Evolutionary conservation across 2,797 vertebrate species (phyloP).

Genomic region (Columba guinea): DNA sequence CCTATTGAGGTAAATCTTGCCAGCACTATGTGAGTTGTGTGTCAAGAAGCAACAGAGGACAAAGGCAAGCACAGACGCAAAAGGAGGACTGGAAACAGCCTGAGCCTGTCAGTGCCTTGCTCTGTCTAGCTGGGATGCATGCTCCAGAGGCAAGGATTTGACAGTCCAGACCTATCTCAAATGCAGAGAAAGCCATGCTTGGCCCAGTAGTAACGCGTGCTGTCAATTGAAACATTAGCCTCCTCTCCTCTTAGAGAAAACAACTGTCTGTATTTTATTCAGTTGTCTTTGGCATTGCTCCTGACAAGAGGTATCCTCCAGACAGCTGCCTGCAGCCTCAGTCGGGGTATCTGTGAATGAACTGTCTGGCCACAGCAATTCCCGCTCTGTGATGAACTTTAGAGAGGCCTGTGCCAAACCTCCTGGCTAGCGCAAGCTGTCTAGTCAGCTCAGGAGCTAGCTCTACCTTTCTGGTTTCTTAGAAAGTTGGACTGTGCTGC

Average conservation of each 20-base stretch:
- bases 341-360: not conserved
- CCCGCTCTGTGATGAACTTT: constrained; percentile 21
- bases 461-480: not conserved
- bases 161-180: constrained; percentile 20
- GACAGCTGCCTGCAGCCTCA: constrained; percentile 14
- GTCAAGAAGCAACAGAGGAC: not conserved
- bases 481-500: not conserved
- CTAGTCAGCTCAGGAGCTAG: not conserved
- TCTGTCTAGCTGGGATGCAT: not conserved
- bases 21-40: not conserved
- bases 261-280: not conserved
- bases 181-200: not conserved
- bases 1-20: not conserved
- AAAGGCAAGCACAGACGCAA: not conserved
- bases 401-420: constrained; percentile 8
- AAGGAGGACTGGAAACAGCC: constrained; percentile 9
- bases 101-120: constrained; percentile 19
- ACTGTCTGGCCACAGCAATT: constrained; percentile 5
- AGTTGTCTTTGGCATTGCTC: not conserved
- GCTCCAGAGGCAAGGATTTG: constrained; percentile 23
- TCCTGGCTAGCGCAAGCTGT: constrained; percentile 7
- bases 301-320: constrained; percentile 36
- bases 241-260: constrained; percentile 17
- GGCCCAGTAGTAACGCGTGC: not conserved
- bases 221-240: constrained; percentile 12